Evolutionary conservation across 1,140 invertebrate species (phyloP), one percentile per base, ranked within the genome.

Genomic region (Magallana angulata): DNA sequence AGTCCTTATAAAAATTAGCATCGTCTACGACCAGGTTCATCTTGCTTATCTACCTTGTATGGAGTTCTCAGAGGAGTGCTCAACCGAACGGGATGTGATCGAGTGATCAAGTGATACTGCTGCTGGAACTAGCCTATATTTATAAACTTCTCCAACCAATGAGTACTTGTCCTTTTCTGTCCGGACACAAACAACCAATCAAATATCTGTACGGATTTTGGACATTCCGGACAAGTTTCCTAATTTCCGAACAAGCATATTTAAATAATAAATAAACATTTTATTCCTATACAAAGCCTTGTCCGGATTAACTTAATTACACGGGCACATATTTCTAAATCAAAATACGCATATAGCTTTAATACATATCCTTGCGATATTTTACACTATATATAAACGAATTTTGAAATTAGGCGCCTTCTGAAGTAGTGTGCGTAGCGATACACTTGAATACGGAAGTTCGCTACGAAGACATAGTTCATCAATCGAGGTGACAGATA

Each of bases 1-100:
- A 60, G 59, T 60, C 59, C 59, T 60, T 60, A 60, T 60, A 60
- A 60, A 60, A 60, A 60, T 60, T 60, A 60, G 59, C 59, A 60
- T 60, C 59, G 16, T 60, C 59, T 16, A 60, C 9, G 9, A 60
- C 59, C 9, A 11, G 59, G 16, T 60, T 60, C 16, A 60, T 60
- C 59, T 12, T 60, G 11, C 1, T 60, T 60, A 16, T 60, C 2
- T 12, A 60, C 59, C 59, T 16, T 60, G 4, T 36, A 1, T 36
- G 1, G 36, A 4, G 36, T 36, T 36, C 36, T 36, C 36, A 3
- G 36, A 36, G 36, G 4, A 36, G 36, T 36, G 36, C 4, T 36
- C 36, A 36, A 36, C 36, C 1, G 36, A 36, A 36, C 36, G 36
- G 36, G 36, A 36, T 36, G 59, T 60, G 59, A 60, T 60, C 11